Conservation (phyloP, 1,140 invertebrate species). For the Pogonus chalceus region DNA sequence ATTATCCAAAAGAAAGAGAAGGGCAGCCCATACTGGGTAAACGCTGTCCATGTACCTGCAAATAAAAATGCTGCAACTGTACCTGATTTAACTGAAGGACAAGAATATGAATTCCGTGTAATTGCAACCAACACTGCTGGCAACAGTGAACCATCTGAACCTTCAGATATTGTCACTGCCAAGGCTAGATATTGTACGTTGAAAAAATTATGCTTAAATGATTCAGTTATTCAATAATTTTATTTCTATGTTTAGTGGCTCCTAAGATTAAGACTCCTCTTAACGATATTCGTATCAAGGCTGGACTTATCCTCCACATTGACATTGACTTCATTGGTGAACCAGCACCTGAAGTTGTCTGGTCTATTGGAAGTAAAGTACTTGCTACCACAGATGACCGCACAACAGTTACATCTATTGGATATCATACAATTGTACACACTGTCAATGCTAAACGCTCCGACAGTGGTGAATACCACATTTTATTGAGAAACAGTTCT, state of each 20-base stretch:
- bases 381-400: conserved; percentile 60
- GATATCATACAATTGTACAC: conserved; percentile 83
- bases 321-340: conserved; percentile 90
- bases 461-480: conserved; percentile 75
- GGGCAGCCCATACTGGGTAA: conserved; percentile 80
- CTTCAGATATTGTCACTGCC: conserved; percentile 77
- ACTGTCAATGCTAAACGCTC: conserved; percentile 77
- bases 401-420: conserved; percentile 78
- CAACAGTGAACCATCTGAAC: conserved; percentile 87
- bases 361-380: conserved; percentile 67
- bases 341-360: conserved; percentile 74
- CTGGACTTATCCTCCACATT: conserved; percentile 84
- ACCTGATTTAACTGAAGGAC: conserved; percentile 81
- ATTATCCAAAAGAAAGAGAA: conserved; percentile 94
- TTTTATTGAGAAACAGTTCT: conserved; percentile 75
- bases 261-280: conserved; percentile 88
- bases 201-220: conserved; percentile 9
- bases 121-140: conserved; percentile 93
- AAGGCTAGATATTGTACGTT: conserved; percentile 71
- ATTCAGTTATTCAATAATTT: conserved; percentile 7
- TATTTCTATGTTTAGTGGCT: conserved; percentile 50
- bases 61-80: conserved; percentile 68
- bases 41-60: conserved; percentile 75
- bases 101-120: conserved; percentile 94
- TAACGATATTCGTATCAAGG: conserved; percentile 78